phyloP scores from a whole-genome alignment of 2,888 invertebrate species.

The Harpalus rufipes region DNA sequence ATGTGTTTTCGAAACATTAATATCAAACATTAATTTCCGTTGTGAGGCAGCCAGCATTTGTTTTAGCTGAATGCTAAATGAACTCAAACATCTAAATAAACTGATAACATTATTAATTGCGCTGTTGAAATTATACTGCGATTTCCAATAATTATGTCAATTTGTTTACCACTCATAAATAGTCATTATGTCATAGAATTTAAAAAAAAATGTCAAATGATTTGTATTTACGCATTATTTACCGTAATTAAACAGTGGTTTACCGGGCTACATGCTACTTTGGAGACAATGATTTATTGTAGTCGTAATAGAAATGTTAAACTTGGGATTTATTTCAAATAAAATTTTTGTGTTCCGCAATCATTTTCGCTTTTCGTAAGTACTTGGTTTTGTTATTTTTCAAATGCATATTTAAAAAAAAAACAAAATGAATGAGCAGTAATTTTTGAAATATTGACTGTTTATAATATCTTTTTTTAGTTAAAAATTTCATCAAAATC shows the following conservation, averaged over 20 bases:
- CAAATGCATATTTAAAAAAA: too few species aligned
- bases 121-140: conserved; percentile 23
- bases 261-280: not conserved
- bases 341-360: too few species aligned
- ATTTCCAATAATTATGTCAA: conserved; percentile 54
- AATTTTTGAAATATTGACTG: too few species aligned
- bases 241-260: not conserved
- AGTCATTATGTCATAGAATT: conserved; percentile 30
- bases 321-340: too few species aligned
- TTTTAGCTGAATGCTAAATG: conserved; percentile 38
- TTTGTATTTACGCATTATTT: not conserved
- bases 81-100: conserved; percentile 42
- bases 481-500: too few species aligned
- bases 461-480: too few species aligned
- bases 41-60: conserved; percentile 28
- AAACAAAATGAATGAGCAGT: too few species aligned
- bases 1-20: conserved; percentile 46
- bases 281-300: not conserved
- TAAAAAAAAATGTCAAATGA: conserved; percentile 19
- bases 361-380: too few species aligned
- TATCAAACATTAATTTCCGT: conserved; percentile 59
- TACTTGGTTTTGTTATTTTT: too few species aligned
- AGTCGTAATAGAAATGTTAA: too few species aligned
- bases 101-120: conserved; percentile 59
- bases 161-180: conserved; percentile 46